Evolutionary conservation across 2,888 invertebrate species (phyloP).

Genomic region (Molorchus minor): DNA sequence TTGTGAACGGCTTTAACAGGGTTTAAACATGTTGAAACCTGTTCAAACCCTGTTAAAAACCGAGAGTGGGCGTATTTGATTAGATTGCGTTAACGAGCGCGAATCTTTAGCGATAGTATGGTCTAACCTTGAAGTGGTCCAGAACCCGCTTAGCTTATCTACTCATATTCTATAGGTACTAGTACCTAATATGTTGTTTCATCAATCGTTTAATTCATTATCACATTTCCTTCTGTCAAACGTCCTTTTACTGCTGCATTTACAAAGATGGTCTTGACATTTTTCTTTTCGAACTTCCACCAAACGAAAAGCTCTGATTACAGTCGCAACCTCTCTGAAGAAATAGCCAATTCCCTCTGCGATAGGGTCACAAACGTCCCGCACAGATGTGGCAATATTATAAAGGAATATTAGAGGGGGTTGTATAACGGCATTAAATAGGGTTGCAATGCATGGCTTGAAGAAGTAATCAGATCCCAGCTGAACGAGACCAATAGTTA

Average conservation of each 20-base stretch:
- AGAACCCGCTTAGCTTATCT: too few species aligned
- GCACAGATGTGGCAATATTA: conserved; percentile 69
- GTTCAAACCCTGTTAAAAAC: too few species aligned
- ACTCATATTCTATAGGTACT: too few species aligned
- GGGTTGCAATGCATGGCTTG: conserved; percentile 71
- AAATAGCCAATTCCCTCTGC: conserved; percentile 68
- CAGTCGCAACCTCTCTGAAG: conserved; percentile 61
- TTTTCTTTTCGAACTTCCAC: conserved; percentile 60
- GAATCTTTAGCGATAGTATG: too few species aligned
- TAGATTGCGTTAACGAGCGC: too few species aligned
- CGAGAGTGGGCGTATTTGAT: too few species aligned
- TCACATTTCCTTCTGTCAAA: background rate
- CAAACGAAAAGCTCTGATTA: conserved; percentile 63
- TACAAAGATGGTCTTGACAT: background rate
- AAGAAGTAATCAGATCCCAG: conserved; percentile 73
- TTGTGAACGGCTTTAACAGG: too few species aligned
- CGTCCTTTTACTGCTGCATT: background rate
- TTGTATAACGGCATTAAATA: conserved; percentile 73
- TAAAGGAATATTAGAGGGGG: conserved; percentile 73
- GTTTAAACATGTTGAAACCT: too few species aligned
- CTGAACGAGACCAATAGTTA: conserved; percentile 70
- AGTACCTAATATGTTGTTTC: too few species aligned
- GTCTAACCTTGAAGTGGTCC: too few species aligned
- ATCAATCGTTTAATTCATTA: background rate
- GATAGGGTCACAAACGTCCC: conserved; percentile 71